These are phyloP conservation scores for Drosophila mettleri DNA, from an alignment of 2,888 invertebrate genomes.

Conservation along the genomic window DNA sequence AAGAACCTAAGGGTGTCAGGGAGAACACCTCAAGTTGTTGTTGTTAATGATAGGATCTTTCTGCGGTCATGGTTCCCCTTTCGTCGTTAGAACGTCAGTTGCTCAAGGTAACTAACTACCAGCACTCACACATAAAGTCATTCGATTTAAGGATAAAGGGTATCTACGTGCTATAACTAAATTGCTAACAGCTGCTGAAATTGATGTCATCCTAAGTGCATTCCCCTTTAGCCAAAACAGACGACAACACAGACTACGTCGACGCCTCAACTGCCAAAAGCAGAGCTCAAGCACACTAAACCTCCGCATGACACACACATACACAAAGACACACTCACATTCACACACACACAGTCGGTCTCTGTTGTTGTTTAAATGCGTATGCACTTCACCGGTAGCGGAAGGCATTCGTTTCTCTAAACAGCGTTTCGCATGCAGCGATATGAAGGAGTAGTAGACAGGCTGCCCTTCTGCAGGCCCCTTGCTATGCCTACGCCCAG, in stretches of 20 bases:
- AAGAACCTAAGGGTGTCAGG: too few relatives aligned
- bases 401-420: conserved; percentile 67
- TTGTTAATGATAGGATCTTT: too few relatives aligned
- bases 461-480: not conserved
- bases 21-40: too few relatives aligned
- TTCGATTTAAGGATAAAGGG: not conserved
- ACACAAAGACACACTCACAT: conserved; percentile 6
- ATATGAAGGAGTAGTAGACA: conserved; percentile 22
- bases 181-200: conserved; percentile 59
- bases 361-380: conserved; percentile 61
- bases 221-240: conserved; percentile 47
- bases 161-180: conserved; percentile 28
- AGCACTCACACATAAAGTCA: not conserved
- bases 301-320: conserved; percentile 16
- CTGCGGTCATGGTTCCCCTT: not conserved
- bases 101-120: not conserved
- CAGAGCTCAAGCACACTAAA: conserved; percentile 44
- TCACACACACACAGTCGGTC: not conserved
- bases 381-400: conserved; percentile 68
- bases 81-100: not conserved
- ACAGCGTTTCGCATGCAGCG: conserved; percentile 58
- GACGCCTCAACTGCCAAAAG: conserved; percentile 53
- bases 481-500: not conserved
- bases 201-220: conserved; percentile 64
- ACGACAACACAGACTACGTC: conserved; percentile 8